phyloP scores from a whole-genome alignment of 92 coral and sea anemone species.

The Ricordea florida region DNA sequence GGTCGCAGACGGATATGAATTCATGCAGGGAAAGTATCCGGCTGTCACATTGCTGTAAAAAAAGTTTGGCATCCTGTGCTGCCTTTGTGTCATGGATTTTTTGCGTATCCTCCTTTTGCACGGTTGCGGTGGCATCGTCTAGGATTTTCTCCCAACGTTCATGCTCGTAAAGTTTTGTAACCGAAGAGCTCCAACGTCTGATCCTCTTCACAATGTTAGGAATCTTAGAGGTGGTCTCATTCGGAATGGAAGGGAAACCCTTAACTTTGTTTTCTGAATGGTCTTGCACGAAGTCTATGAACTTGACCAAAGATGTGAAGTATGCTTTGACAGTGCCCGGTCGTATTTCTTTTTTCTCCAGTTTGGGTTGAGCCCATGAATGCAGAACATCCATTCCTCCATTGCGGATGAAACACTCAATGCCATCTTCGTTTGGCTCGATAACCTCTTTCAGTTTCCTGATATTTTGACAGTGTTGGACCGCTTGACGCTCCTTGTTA shows the following conservation, averaged over 20 bases:
- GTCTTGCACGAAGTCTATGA: background rate
- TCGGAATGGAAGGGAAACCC: background rate
- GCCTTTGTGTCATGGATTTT: background rate
- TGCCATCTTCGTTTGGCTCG: background rate
- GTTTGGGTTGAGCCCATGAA: background rate
- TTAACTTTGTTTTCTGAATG: background rate
- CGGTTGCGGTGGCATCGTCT: background rate
- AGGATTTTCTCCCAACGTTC: background rate
- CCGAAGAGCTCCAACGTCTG: background rate
- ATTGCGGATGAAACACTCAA: background rate
- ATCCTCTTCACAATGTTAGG: background rate
- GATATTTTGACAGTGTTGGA: background rate
- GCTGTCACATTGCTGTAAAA: background rate
- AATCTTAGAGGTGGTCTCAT: background rate
- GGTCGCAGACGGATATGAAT: background rate
- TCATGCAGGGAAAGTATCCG: background rate
- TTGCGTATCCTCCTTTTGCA: background rate
- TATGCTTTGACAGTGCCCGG: background rate
- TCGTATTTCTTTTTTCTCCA: background rate
- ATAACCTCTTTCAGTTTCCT: background rate
- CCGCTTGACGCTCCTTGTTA: background rate
- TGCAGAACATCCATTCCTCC: no score
- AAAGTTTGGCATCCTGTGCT: background rate
- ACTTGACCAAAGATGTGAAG: background rate
- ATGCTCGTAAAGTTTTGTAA: background rate